phyloP scores from a whole-genome alignment of 2,113 vertebrate species.

The Romanogobio albipinnatus region DNA sequence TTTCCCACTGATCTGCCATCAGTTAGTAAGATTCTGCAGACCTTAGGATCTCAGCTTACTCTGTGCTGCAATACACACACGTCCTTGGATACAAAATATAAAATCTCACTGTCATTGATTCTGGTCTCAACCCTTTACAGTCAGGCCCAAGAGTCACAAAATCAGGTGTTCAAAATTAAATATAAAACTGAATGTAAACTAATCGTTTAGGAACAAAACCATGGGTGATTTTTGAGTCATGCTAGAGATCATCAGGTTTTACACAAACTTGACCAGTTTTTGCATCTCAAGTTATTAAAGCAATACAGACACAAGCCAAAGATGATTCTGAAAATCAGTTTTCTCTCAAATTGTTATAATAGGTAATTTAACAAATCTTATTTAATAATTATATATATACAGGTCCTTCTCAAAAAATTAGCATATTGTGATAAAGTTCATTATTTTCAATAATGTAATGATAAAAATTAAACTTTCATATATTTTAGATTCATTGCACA shows the following conservation, averaged over 20 bases:
- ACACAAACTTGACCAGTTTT: background rate
- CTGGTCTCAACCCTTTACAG: background rate
- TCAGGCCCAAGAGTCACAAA: background rate
- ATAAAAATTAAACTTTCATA: too few relatives aligned
- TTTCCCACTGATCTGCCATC: slow-evolving; percentile 22
- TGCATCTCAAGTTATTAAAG: background rate
- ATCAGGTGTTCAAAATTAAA: background rate
- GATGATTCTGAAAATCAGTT: background rate
- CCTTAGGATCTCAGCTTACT: slow-evolving; percentile 7
- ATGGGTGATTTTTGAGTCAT: background rate
- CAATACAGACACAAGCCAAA: background rate
- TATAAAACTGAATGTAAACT: background rate
- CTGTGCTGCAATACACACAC: slow-evolving; percentile 14
- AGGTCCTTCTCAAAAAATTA: too few relatives aligned
- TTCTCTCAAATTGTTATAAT: background rate
- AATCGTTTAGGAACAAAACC: too few relatives aligned
- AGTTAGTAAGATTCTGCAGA: slow-evolving; percentile 44
- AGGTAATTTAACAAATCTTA: background rate
- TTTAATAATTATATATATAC: background rate
- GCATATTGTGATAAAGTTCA: too few relatives aligned
- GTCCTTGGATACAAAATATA: slow-evolving; percentile 25
- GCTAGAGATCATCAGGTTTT: background rate
- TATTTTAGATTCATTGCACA: too few relatives aligned
- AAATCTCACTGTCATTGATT: background rate
- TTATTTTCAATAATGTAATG: too few relatives aligned